A percentile compares a stretch with the other conserved stretches of the same genome.
Evolutionary conservation across 2,888 invertebrate species (phyloP).

Genomic region (Caenorhabditis virilis): DNA sequence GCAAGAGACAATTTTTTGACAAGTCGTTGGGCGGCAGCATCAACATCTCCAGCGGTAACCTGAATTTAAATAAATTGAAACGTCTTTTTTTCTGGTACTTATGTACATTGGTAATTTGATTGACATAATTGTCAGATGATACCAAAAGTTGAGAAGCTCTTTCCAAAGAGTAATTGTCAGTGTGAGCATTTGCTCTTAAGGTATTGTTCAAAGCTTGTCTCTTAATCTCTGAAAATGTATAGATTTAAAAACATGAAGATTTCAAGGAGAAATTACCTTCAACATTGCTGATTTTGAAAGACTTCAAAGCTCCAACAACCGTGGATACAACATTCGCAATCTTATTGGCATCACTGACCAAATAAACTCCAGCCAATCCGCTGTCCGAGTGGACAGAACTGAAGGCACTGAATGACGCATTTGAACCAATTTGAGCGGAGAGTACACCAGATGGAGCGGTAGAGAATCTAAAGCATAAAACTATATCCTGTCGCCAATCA

Average conservation of each 20-base stretch:
- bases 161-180: slow-evolving; percentile 32
- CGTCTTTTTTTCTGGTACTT: neutral
- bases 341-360: slow-evolving; percentile 50
- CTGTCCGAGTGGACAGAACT: slow-evolving; percentile 42
- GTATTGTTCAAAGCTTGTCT: slow-evolving; percentile 38
- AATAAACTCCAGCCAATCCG: slow-evolving; percentile 62
- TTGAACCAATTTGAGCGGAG: slow-evolving; percentile 22
- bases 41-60: slow-evolving; percentile 40
- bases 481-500: neutral
- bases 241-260: no score
- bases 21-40: slow-evolving; percentile 46
- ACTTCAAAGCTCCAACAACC: slow-evolving; percentile 51
- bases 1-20: slow-evolving; percentile 43
- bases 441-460: slow-evolving; percentile 24
- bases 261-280: slow-evolving; percentile 18
- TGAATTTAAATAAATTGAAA: slow-evolving; percentile 3
- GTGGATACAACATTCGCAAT: slow-evolving; percentile 38
- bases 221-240: slow-evolving; percentile 31
- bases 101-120: slow-evolving; percentile 25
- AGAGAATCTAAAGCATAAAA: slow-evolving; percentile 27
- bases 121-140: slow-evolving; percentile 32
- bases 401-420: slow-evolving; percentile 38
- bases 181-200: slow-evolving; percentile 37
- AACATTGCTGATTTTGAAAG: slow-evolving; percentile 42
- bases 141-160: slow-evolving; percentile 37